A percentile compares a stretch with the other conserved stretches of the same genome.
Evolutionary conservation across 2,797 vertebrate genomes (phyloP).

Genomic region (Gymnoscopelus microlampas): DNA sequence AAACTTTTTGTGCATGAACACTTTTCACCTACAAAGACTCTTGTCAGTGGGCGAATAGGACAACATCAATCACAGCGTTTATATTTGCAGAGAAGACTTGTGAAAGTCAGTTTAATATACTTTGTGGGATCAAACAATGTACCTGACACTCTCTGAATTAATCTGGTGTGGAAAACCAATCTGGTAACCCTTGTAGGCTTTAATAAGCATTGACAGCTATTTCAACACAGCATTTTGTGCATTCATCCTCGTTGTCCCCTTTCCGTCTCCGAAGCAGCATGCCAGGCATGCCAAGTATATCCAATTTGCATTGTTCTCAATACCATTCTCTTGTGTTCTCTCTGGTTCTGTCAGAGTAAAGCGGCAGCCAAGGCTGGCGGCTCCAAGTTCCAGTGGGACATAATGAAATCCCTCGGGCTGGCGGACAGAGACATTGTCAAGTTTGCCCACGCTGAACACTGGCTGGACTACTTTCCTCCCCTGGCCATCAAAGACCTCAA

Average conservation of each 20-base stretch:
- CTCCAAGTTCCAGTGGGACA: slow-evolving; percentile 94
- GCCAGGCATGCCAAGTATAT: neutral
- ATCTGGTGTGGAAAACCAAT: no score
- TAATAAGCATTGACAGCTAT: no score
- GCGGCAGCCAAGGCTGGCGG: slow-evolving; percentile 90
- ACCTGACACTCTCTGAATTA: neutral
- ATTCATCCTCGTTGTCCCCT: neutral
- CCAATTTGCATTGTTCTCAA: neutral
- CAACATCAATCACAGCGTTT: neutral
- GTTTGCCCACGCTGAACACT: slow-evolving; percentile 94
- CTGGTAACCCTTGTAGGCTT: no score
- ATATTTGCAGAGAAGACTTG: neutral
- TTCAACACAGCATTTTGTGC: no score
- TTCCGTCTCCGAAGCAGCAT: neutral
- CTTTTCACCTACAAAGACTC: no score
- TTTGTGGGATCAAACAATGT: neutral
- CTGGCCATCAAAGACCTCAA: slow-evolving; percentile 92
- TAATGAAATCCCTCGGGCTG: slow-evolving; percentile 94
- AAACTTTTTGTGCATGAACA: no score
- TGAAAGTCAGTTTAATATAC: neutral
- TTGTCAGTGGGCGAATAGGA: neutral
- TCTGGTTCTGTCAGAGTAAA: slow-evolving; percentile 87
- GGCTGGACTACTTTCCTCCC: slow-evolving; percentile 96
- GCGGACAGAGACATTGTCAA: slow-evolving; percentile 86
- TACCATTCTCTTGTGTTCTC: slow-evolving; percentile 5